Percentiles rank a stretch among this genome's conserved stretches.
Conservation (phyloP, 1,140 invertebrate species). For the Limonius californicus region DNA sequence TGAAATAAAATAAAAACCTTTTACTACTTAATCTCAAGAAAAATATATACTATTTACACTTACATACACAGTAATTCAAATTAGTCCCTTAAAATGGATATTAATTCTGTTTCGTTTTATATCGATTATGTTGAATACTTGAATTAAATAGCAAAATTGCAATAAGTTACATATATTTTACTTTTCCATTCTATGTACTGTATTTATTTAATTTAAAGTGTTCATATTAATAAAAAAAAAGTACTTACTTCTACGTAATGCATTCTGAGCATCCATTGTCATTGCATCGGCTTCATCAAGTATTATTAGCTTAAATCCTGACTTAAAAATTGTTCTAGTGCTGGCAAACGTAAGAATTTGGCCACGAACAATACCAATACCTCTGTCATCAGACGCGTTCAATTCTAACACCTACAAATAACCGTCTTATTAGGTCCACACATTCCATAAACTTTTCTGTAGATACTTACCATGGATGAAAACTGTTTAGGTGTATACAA, state of each 20-base stretch:
- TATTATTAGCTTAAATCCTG: conserved; percentile 94
- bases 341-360: conserved; percentile 95
- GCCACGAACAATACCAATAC: conserved; percentile 93
- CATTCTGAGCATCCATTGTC: conserved; percentile 99
- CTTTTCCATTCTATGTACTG: no score
- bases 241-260: conserved; percentile 83
- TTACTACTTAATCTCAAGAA: no score
- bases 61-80: no score
- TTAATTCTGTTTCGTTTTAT: no score
- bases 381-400: conserved; percentile 98
- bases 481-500: conserved; percentile 71
- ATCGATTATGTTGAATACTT: no score
- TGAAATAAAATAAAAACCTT: no score
- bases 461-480: conserved; percentile 36
- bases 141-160: no score
- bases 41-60: no score
- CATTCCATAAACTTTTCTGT: no score
- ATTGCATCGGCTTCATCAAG: conserved; percentile 99
- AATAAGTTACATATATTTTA: no score
- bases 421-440: conserved; percentile 65
- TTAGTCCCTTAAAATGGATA: no score
- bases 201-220: no score
- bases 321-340: conserved; percentile 93
- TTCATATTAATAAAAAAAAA: neutral
- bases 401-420: conserved; percentile 77